These are phyloP conservation scores for Oxystoma pomonae DNA, from an alignment of 2,888 invertebrate species.

Conservation along the genomic window DNA sequence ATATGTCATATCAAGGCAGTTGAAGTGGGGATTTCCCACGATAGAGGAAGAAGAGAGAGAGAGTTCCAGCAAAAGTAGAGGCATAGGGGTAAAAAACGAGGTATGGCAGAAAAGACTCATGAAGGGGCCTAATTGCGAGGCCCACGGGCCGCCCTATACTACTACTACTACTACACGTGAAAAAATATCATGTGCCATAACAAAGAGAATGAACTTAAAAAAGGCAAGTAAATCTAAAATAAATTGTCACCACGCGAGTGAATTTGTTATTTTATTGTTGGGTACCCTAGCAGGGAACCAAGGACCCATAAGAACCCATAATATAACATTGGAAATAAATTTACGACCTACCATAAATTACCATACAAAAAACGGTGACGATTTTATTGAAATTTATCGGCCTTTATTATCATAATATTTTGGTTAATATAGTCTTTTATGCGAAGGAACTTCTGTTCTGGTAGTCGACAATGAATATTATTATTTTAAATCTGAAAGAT, in stretches of 20 bases:
- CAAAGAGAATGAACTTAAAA: too few relatives aligned
- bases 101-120: too few relatives aligned
- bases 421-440: slow-evolving; percentile 8
- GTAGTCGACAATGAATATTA: slow-evolving; percentile 2
- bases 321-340: slow-evolving; percentile 31
- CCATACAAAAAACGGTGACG: slow-evolving; percentile 33
- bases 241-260: neutral
- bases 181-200: too few relatives aligned
- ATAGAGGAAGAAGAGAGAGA: too few relatives aligned
- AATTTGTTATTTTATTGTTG: neutral
- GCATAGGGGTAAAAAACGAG: too few relatives aligned
- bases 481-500: too few relatives aligned
- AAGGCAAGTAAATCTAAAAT: neutral
- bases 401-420: slow-evolving; percentile 25
- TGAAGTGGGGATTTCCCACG: too few relatives aligned
- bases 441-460: neutral
- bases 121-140: too few relatives aligned
- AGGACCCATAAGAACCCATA: neutral
- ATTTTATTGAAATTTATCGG: slow-evolving; percentile 37
- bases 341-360: slow-evolving; percentile 32
- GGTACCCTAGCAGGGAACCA: neutral
- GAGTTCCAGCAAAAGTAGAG: too few relatives aligned
- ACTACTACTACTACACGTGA: too few relatives aligned
- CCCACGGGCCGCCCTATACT: too few relatives aligned
- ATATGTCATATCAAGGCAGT: too few relatives aligned